Evolutionary conservation across 2,888 invertebrate species (phyloP).

Genomic region (Alviniconcha strummeri): DNA sequence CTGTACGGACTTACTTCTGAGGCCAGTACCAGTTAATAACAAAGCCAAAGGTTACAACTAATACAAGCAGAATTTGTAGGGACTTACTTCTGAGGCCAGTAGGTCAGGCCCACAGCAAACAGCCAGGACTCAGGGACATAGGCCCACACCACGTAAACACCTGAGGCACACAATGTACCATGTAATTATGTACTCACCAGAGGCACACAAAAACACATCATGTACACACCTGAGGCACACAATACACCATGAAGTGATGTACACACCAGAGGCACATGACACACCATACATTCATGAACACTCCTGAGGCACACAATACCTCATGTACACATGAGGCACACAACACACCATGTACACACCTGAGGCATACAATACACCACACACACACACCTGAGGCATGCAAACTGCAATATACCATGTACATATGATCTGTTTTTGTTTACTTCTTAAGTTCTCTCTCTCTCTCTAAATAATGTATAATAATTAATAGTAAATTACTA

Average conservation of each 20-base stretch:
- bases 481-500: no score
- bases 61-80: no score
- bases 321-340: not conserved
- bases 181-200: not conserved
- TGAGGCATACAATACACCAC: not conserved
- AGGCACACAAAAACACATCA: not conserved
- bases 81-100: constrained; percentile 76
- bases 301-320: not conserved
- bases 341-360: not conserved
- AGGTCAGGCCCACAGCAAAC: constrained; percentile 83
- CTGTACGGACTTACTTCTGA: constrained; percentile 38
- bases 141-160: constrained; percentile 89
- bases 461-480: no score
- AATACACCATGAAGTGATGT: constrained; percentile 75
- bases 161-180: constrained; percentile 49
- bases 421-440: no score
- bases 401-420: not conserved
- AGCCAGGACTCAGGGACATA: constrained; percentile 84
- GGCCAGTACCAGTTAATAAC: constrained; percentile 72
- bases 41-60: no score
- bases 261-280: constrained; percentile 75
- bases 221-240: not conserved
- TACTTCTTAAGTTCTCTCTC: no score
- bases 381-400: constrained; percentile 76
- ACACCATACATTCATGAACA: not conserved